Evolutionary conservation across 2,797 vertebrate genomes (phyloP), one percentile per base, ranked within the genome.

Genomic region (Delichon dasypus): DNA sequence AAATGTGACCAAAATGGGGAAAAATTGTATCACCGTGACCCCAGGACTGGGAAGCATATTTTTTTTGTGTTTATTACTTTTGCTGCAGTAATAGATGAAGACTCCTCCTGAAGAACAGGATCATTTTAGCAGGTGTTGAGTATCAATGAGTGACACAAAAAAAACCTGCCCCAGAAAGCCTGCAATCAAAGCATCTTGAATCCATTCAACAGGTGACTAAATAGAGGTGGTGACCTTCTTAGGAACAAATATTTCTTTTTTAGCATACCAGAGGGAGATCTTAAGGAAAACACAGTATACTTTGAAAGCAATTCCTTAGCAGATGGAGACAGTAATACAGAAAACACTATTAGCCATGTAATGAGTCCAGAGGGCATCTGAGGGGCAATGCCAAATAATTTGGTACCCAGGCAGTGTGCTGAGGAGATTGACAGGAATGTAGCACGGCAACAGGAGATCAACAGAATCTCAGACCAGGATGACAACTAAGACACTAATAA

Each of bases 141-240:
- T 86, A 61, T 85, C 48, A 57, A 25, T 5, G 3, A 68, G 50
- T 65, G 65, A 68, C 80, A 91, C 30, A 85, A 87, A 80, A 77
- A 74, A 88, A 89, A 88, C 38, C 57, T 94, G 91, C 57, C 71
- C 83, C 47, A 95, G 89, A 94, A 93, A 93, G 89, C 44, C 72
- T 89, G 61, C 85, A 85, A 80, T 85, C 85, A 89, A 74, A 85
- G 74, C 71, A 90, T 95, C 90, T 80, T 92, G 89, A 91, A 85
- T 87, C 65, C 62, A 72, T 96, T 94, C 95, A 96, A 97, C 95
- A 96, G 85, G 95, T 96, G 91, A 94, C 84, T 94, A 96, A 96
- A 91, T 85, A 90, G 93, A 94, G 93, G 77, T 86, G 91, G 53
- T 85, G 91, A 91, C 94, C 88, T 96, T 96, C 89, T 96, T 90